These are phyloP conservation scores for Hesperophylax magnus DNA, from an alignment of 1,140 invertebrate species.

Conservation along the genomic window DNA sequence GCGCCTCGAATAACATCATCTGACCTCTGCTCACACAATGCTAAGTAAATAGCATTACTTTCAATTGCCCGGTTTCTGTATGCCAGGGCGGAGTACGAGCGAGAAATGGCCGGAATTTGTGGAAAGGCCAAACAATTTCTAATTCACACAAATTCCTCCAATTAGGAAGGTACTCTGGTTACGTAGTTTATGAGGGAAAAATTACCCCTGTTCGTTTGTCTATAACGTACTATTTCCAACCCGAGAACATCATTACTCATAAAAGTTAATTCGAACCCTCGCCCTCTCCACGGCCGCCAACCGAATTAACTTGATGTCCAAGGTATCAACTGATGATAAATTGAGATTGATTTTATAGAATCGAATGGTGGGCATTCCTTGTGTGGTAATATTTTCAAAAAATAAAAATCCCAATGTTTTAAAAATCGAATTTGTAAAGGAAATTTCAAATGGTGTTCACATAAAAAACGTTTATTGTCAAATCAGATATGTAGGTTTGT, in stretches of 20 bases:
- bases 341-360: conserved; percentile 16
- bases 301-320: conserved; percentile 7
- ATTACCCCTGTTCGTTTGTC: neutral
- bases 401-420: too few relatives aligned
- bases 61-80: neutral
- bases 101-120: neutral
- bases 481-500: too few relatives aligned
- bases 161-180: conserved; percentile 5
- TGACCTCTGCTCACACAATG: conserved; percentile 8
- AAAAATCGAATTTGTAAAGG: too few relatives aligned
- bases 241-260: conserved; percentile 18
- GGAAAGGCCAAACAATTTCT: neutral
- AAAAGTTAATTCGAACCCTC: conserved; percentile 22
- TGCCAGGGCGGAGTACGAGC: neutral
- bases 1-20: too few relatives aligned
- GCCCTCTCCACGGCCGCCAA: too few relatives aligned
- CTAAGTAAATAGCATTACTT: neutral
- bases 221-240: conserved; percentile 19
- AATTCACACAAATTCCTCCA: neutral
- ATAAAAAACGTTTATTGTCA: too few relatives aligned
- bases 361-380: neutral
- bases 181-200: conserved; percentile 1
- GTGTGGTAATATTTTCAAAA: too few relatives aligned
- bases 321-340: conserved; percentile 16
- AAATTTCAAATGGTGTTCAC: too few relatives aligned